Evolutionary conservation across 2,113 vertebrate genomes (phyloP).

Genomic region (Uria lomvia): DNA sequence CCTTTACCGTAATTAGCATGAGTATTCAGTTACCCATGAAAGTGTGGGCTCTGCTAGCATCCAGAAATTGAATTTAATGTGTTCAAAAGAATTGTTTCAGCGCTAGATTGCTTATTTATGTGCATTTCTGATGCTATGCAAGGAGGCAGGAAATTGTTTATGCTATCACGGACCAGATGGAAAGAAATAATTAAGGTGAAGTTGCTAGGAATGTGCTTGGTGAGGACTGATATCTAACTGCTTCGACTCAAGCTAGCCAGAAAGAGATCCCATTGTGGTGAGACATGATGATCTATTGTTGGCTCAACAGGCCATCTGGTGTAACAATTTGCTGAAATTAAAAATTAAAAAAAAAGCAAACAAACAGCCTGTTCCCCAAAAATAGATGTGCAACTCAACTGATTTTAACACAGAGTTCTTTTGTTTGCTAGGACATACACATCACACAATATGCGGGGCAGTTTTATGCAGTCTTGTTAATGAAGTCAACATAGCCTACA

Average conservation of each 20-base stretch:
- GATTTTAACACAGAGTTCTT: neutral
- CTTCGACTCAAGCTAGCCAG: neutral
- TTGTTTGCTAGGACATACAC: neutral
- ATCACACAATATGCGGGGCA: neutral
- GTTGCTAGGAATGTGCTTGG: neutral
- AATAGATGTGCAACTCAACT: neutral
- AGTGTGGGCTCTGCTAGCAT: neutral
- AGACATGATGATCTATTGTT: constrained; percentile 18
- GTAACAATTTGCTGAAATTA: constrained; percentile 10
- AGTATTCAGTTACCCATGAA: neutral
- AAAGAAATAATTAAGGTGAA: constrained; percentile 17
- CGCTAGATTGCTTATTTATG: neutral
- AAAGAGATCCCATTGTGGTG: neutral
- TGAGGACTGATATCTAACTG: neutral
- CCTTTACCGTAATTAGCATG: neutral
- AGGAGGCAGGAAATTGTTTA: neutral
- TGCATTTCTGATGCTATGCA: neutral
- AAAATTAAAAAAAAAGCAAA: neutral
- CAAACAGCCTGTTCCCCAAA: neutral
- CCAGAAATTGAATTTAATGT: neutral
- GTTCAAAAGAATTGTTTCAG: neutral
- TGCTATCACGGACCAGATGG: neutral
- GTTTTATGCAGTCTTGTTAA: neutral
- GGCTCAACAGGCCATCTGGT: constrained; percentile 46
- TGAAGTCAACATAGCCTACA: neutral